Evolutionary conservation across 2,888 invertebrate genomes (phyloP).

Genomic region (Diogma glabrata): DNA sequence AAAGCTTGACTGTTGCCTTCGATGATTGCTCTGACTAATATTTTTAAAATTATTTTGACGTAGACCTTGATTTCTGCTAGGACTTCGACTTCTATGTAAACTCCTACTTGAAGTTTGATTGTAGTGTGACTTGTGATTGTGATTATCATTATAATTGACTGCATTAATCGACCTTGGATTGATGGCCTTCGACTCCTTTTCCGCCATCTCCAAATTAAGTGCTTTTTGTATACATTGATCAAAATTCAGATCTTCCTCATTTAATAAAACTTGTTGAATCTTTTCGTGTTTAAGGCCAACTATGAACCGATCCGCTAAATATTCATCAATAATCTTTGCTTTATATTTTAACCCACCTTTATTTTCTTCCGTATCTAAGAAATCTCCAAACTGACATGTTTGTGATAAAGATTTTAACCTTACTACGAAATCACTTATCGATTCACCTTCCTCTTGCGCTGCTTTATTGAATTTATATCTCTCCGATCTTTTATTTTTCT

Average conservation of each 20-base stretch:
- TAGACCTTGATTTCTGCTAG: no score
- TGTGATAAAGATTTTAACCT: conserved; percentile 10
- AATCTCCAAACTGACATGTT: conserved; percentile 7
- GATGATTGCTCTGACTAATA: no score
- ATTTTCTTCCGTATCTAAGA: no score
- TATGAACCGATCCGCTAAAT: conserved; percentile 13
- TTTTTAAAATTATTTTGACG: no score
- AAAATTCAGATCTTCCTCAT: neutral
- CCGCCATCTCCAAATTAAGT: neutral
- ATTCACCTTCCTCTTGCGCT: conserved; percentile 13
- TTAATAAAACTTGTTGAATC: conserved; percentile 1
- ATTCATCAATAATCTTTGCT: conserved; percentile 11
- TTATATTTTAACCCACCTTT: neutral
- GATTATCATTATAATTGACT: no score
- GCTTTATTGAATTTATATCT: conserved; percentile 15
- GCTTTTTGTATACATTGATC: neutral
- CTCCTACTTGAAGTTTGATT: no score
- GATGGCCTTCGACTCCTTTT: neutral
- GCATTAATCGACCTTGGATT: no score
- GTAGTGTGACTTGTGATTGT: no score
- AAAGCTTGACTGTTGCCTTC: no score
- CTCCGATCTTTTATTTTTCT: conserved; percentile 19
- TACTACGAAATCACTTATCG: conserved; percentile 10
- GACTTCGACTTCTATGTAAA: no score
- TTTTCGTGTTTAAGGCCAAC: conserved; percentile 19